phyloP scores from a whole-genome alignment of 2,888 invertebrate species.

The Meteorus colon region DNA sequence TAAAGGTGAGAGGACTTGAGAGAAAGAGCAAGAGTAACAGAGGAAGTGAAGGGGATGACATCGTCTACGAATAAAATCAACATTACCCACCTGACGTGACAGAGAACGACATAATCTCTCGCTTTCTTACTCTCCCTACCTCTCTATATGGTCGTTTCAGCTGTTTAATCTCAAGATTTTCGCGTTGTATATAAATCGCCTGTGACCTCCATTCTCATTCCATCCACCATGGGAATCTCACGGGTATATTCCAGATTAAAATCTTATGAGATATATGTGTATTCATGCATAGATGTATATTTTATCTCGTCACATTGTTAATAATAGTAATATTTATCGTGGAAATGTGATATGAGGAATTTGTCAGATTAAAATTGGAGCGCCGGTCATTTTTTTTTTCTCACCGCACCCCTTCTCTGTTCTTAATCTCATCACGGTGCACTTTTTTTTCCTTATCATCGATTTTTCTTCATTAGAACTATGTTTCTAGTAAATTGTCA shows the following conservation, averaged over 20 bases:
- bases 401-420: neutral
- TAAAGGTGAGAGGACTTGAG: constrained; percentile 20
- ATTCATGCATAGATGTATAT: neutral
- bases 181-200: constrained; percentile 9
- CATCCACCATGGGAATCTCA: constrained; percentile 7
- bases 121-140: neutral
- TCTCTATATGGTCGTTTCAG: constrained; percentile 2
- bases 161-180: constrained; percentile 15
- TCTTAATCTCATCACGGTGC: too few species aligned
- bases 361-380: neutral
- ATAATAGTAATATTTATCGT: constrained; percentile 2
- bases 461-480: too few species aligned
- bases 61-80: constrained; percentile 30
- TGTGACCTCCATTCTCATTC: constrained; percentile 14
- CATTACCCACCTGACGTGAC: constrained; percentile 19
- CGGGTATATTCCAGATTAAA: constrained; percentile 14
- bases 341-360: neutral
- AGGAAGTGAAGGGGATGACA: neutral
- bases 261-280: constrained; percentile 1
- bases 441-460: too few species aligned
- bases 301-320: constrained; percentile 1
- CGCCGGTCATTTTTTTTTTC: neutral
- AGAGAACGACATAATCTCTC: neutral
- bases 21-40: neutral
- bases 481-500: too few species aligned